These are phyloP conservation scores for Hetaerina americana DNA, from an alignment of 1,140 invertebrate species.

Conservation along the genomic window DNA sequence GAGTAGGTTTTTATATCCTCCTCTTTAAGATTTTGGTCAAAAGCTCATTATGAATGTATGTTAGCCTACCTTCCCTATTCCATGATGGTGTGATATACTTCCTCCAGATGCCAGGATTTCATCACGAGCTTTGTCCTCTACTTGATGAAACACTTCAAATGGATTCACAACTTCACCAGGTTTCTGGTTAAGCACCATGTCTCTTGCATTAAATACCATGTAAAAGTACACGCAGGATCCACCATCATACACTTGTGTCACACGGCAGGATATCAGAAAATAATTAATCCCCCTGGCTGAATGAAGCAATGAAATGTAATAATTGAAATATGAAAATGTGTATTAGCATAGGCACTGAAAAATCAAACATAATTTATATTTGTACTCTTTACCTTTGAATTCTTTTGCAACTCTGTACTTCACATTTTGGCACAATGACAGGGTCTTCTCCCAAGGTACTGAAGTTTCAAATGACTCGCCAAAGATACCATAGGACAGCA, in stretches of 20 bases:
- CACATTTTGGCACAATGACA: conserved; percentile 76
- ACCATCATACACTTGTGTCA: conserved; percentile 94
- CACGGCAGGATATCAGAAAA: conserved; percentile 62
- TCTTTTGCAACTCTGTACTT: conserved; percentile 67
- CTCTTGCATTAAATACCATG: conserved; percentile 67
- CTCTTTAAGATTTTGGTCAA: no score
- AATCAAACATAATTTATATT: conserved; percentile 12
- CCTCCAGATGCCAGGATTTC: conserved; percentile 86
- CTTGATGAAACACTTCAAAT: conserved; percentile 23
- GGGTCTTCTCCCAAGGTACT: conserved; percentile 84
- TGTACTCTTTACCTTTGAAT: conserved; percentile 43
- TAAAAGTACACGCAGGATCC: conserved; percentile 98
- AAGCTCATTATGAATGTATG: neutral
- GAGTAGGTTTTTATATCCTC: no score
- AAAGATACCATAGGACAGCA: conserved; percentile 73
- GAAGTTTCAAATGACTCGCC: conserved; percentile 98
- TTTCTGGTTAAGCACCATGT: neutral
- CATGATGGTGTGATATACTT: conserved; percentile 93
- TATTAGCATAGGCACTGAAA: neutral
- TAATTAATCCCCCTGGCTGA: conserved; percentile 40
- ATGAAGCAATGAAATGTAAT: conserved; percentile 18
- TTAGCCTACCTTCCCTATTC: conserved; percentile 67
- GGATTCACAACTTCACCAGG: conserved; percentile 21
- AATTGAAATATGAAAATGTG: neutral
- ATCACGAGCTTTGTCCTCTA: conserved; percentile 72